Conservation (phyloP, 2,888 invertebrate species). For the Merodon equestris region DNA sequence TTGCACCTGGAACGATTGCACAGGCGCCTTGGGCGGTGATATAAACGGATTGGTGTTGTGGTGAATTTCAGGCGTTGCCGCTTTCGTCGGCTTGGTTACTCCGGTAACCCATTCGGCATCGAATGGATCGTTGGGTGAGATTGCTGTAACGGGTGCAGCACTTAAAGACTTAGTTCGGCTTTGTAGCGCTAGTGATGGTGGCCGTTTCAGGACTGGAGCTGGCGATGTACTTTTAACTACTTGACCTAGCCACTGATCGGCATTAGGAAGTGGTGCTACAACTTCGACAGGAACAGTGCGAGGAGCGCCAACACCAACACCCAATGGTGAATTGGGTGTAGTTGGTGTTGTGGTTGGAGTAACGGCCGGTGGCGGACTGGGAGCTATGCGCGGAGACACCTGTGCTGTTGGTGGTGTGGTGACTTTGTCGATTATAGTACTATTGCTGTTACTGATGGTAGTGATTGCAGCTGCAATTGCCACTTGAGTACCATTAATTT, state of each 20-base stretch:
- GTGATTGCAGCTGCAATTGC: slow-evolving; percentile 1
- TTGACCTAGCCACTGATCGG: slow-evolving; percentile 91
- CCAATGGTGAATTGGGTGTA: slow-evolving; percentile 82
- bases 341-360: slow-evolving; percentile 77
- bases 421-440: slow-evolving; percentile 57
- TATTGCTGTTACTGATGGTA: slow-evolving; percentile 53
- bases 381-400: slow-evolving; percentile 83
- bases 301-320: slow-evolving; percentile 70
- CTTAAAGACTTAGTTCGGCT: slow-evolving; percentile 82
- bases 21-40: slow-evolving; percentile 78
- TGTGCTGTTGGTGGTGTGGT: slow-evolving; percentile 75
- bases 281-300: slow-evolving; percentile 75
- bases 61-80: slow-evolving; percentile 79
- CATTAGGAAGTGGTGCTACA: slow-evolving; percentile 83
- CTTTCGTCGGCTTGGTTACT: slow-evolving; percentile 78
- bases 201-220: slow-evolving; percentile 81
- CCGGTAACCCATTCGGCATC: slow-evolving; percentile 89
- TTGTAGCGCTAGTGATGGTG: slow-evolving; percentile 79
- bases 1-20: slow-evolving; percentile 79
- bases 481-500: slow-evolving; percentile 63
- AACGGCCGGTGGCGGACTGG: slow-evolving; percentile 82
- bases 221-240: slow-evolving; percentile 83
- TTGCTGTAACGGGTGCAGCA: slow-evolving; percentile 79
- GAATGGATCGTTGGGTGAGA: slow-evolving; percentile 82
- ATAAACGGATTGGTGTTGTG: slow-evolving; percentile 79